Base-by-base conservation (phyloP, 2,113 vertebrate genomes). In the Dromaius novaehollandiae region DNA sequence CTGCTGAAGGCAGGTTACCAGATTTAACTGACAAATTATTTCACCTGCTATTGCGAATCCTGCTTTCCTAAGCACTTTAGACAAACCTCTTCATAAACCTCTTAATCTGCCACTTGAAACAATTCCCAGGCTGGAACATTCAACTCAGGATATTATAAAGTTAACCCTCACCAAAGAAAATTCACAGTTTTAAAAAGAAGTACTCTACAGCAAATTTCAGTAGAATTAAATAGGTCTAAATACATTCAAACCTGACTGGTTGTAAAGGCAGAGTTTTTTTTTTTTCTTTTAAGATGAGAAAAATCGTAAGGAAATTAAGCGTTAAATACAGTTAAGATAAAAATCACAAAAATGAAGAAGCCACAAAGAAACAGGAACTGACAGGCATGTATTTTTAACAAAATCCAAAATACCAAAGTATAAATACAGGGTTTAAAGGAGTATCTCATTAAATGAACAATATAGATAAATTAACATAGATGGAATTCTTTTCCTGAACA, bases 21-120 rank as follows among this genome's bases (percentile, higher is more conserved):
- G 83, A 80, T n/a, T 19, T 79, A 60, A 85, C 75, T 79, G 78
- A 94, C 78, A 94, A 95, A 91, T 78, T 77, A 86, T 94, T 96
- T 90, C 82, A 90, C 90, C 89, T 96, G 81, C 34, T 75, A 46
- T 34, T 88, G 82, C 89, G 95, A 94, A 97, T 89, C 74, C 50
- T 93, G 76, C 89, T 86, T 93, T 95, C 89, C 64, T 48, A 56
- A 83, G 83, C 83, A 53, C 86, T 95, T 96, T 79, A 88, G 61
- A 94, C 84, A 96, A 95, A 90, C 79, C 18, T 93, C 60, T 95
- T 84, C 73, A 56, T 88, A 89, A 93, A 82, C 70, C 51, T 85
- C 92, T 91, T 95, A 94, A 93, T 96, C 71, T 69, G 38, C 68
- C 65, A 81, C 71, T 95, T 96, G 92, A 96, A 93, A 95, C 69